phyloP scores from a whole-genome alignment of 35 echinoderm and acorn worm species.

The Stichopus chloronotus region DNA sequence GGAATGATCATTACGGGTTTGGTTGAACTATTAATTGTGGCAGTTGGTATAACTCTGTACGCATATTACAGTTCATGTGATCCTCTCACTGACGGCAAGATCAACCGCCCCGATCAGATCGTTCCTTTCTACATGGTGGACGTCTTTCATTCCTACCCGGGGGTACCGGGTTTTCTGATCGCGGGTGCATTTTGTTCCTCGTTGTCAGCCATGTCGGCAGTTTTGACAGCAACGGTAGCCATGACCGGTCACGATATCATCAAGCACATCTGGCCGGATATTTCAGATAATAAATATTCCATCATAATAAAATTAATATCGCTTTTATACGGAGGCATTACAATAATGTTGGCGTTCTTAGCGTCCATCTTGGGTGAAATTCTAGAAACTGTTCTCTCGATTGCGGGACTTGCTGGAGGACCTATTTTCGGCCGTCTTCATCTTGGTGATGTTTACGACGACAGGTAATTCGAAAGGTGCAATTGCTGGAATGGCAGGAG shows the following conservation, averaged over 20 bases:
- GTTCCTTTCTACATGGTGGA: constrained; percentile 33
- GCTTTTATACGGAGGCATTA: not conserved
- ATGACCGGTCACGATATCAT: constrained; percentile 24
- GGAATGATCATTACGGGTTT: not conserved
- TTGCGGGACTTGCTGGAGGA: not conserved
- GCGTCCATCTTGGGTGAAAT: constrained; percentile 1
- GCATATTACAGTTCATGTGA: constrained; percentile 28
- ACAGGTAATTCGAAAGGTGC: constrained; percentile 13
- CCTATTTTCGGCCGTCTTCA: not conserved
- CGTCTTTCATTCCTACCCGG: not conserved
- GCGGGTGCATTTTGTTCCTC: constrained; percentile 22
- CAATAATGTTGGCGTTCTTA: constrained; percentile 20
- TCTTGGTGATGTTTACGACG: not conserved
- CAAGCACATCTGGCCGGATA: constrained; percentile 4
- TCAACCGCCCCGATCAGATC: constrained; percentile 18
- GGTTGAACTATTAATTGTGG: not conserved
- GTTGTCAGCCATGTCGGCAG: not conserved
- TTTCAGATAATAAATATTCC: constrained; percentile 22
- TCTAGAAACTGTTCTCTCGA: not conserved
- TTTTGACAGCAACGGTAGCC: not conserved
- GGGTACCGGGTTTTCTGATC: constrained; percentile 14
- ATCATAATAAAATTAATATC: constrained; percentile 3
- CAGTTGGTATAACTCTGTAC: constrained; percentile 22
- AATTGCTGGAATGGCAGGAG: not conserved
- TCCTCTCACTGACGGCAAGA: not conserved